Percentiles rank a stretch among this genome's conserved stretches.
Evolutionary conservation across 1,140 invertebrate species (phyloP).

Genomic region (Nilaparvata lugens): DNA sequence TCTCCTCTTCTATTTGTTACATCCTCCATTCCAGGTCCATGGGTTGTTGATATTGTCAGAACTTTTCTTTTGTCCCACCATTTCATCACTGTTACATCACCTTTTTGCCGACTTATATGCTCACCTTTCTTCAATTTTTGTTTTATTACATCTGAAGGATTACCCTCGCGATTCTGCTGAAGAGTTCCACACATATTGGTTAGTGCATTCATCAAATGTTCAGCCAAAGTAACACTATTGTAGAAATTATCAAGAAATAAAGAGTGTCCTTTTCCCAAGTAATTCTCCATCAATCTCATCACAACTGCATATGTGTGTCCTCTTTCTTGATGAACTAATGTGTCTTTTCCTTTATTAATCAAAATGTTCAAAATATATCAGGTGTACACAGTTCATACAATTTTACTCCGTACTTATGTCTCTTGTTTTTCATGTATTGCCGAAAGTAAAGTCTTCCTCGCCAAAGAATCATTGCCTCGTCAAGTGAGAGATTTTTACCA

Average conservation of each 20-base stretch:
- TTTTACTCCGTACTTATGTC: background rate
- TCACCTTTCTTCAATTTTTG: constrained; percentile 21
- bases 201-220: constrained; percentile 21
- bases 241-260: constrained; percentile 24
- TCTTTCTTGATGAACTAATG: background rate
- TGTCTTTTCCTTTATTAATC: constrained; percentile 5
- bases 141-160: constrained; percentile 19
- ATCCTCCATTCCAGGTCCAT: constrained; percentile 23
- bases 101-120: constrained; percentile 21
- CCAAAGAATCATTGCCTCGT: constrained; percentile 8
- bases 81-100: constrained; percentile 22
- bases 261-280: constrained; percentile 35
- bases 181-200: constrained; percentile 23
- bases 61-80: constrained; percentile 28
- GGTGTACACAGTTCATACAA: constrained; percentile 9
- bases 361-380: constrained; percentile 9
- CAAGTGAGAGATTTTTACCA: constrained; percentile 2
- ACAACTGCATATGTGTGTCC: constrained; percentile 9
- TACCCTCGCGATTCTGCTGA: constrained; percentile 22
- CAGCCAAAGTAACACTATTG: constrained; percentile 21
- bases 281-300: constrained; percentile 17
- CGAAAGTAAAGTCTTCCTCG: constrained; percentile 6
- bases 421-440: constrained; percentile 9
- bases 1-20: constrained; percentile 19
- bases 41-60: constrained; percentile 23